Conservation (phyloP, 2,113 vertebrate species). For the Chionodraco myersi region DNA sequence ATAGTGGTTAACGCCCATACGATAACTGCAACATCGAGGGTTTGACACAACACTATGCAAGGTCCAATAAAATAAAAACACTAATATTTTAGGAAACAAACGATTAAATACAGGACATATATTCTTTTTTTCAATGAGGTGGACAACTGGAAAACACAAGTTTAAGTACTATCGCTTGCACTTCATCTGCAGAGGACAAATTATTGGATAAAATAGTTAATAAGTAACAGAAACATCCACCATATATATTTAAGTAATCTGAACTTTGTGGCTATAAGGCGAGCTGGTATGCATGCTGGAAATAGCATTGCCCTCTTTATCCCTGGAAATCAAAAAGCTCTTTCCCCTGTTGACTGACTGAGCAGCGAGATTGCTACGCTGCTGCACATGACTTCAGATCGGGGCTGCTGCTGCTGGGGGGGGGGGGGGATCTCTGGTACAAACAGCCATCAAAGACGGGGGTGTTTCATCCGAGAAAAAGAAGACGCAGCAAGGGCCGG, state of each 20-base stretch:
- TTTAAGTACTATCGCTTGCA: neutral
- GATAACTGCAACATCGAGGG: neutral
- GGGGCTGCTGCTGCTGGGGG: slow-evolving; percentile 32
- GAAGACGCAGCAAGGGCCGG: slow-evolving; percentile 48
- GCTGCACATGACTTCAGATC: slow-evolving; percentile 57
- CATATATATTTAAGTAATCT: slow-evolving; percentile 11
- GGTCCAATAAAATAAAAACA: neutral
- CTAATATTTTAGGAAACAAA: neutral
- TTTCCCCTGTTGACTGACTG: slow-evolving; percentile 53
- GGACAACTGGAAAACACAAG: neutral
- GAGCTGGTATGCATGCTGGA: slow-evolving; percentile 13
- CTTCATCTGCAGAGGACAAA: neutral
- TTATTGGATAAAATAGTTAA: slow-evolving; percentile 7
- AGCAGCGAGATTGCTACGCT: slow-evolving; percentile 49
- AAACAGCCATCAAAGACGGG: slow-evolving; percentile 69
- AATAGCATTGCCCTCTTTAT: slow-evolving; percentile 45
- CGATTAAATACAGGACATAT: neutral
- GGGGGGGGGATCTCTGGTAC: slow-evolving; percentile 58
- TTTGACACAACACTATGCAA: neutral
- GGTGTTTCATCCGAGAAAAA: slow-evolving; percentile 61
- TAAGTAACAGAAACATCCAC: slow-evolving; percentile 2
- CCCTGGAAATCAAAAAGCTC: slow-evolving; percentile 57
- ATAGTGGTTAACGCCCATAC: neutral
- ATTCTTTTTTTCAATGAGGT: neutral
- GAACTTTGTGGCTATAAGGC: neutral